phyloP scores from a whole-genome alignment of 1,140 invertebrate species.

The Drosophila insularis region DNA sequence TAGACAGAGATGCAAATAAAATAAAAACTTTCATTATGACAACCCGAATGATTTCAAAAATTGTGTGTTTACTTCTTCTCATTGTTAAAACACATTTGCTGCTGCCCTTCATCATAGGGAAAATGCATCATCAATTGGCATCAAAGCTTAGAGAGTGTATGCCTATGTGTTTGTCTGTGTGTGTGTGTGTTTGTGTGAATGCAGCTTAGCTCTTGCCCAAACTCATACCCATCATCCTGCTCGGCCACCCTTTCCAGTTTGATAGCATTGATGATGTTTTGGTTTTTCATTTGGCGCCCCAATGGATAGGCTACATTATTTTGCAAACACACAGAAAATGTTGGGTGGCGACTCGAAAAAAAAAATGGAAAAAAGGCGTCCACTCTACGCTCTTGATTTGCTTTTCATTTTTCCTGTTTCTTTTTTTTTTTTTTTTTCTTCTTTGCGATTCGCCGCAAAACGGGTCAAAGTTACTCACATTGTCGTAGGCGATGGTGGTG shows the following conservation, averaged over 20 bases:
- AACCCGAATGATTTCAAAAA: neutral
- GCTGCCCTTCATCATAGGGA: neutral
- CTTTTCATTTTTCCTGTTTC: slow-evolving; percentile 24
- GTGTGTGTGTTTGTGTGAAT: neutral
- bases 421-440: slow-evolving; percentile 7
- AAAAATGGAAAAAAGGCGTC: neutral
- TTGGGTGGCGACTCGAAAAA: neutral
- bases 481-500: neutral
- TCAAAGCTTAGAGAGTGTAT: slow-evolving; percentile 21
- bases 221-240: neutral
- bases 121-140: slow-evolving; percentile 20
- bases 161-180: neutral
- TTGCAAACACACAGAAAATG: slow-evolving; percentile 34
- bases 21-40: neutral
- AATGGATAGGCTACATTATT: slow-evolving; percentile 48
- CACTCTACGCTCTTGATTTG: slow-evolving; percentile 38
- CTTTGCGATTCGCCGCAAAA: slow-evolving; percentile 43
- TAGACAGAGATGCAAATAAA: neutral
- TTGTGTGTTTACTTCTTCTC: neutral
- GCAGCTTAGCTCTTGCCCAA: slow-evolving; percentile 12
- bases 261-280: slow-evolving; percentile 50
- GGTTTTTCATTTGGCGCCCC: slow-evolving; percentile 43
- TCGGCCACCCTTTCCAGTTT: slow-evolving; percentile 18
- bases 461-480: slow-evolving; percentile 54
- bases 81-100: neutral